Evolutionary conservation across 1,140 invertebrate species (phyloP), one percentile per base, ranked within the genome.

Genomic region (Nilaparvata lugens): DNA sequence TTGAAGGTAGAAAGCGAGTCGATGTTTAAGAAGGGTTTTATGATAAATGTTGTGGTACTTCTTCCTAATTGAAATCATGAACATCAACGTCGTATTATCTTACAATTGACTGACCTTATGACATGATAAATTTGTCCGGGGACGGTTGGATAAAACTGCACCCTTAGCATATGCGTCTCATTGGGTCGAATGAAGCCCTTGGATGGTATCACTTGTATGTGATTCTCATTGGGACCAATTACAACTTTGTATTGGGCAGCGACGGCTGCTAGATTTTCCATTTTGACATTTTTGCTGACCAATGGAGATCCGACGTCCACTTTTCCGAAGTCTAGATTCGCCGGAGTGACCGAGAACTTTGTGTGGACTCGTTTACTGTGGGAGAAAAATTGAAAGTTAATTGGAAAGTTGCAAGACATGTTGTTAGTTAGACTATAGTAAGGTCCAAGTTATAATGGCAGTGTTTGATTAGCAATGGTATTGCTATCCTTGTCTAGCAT

Each of bases 181-280:
- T 60, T 61, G 13, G 71, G 67, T 54, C 52, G 48, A 2, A 75
- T 60, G 19, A 66, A 58, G 13, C 72, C 71, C 43, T 64, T 65
- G 40, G 61, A 58, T 2, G 73, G 72, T 16, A 66, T 62, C 13
- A 73, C 65, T 0, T 58, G 59, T 13, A 73, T 19, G 9, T 68
- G 61, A 38, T 72, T 5, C 51, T 65, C 63, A 52, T 69, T 70
- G 35, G 52, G 56, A 16, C 67, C 68, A 19, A 70, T 58, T 63
- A 74, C 71, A 18, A 75, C 61, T 1, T 60, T 62, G 59, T 69
- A 74, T 65, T 65, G 70, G 0, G 67, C 64, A n/a, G 63, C 67
- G 61, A 69, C 69, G 1, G 56, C 66, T 43, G 72, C 71, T 4
- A 58, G 31, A 31, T 74, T 75, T 1, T 13, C 52, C 4, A 75